Base-by-base conservation (phyloP, 2,797 vertebrate genomes). In the Kryptolebias ocellatus region DNA sequence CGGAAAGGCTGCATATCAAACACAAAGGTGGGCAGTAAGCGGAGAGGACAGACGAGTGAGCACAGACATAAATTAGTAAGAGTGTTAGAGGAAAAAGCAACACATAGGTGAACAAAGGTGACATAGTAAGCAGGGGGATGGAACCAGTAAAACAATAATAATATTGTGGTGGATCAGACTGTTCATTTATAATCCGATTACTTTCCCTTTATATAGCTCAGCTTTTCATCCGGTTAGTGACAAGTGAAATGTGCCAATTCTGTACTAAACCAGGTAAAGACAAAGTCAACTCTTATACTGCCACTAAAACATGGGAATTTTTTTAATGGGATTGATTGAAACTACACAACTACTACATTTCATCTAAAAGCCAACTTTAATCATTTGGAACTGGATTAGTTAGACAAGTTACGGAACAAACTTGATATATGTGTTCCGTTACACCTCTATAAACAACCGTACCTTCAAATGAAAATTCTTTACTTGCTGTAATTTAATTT, bases 1-100 rank as follows among this genome's bases (percentile, higher is more conserved):
- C 71, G 65, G 42, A 52, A 64, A 72, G 56, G 65, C 64, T 69
- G 64, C 64, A 54, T 62, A 74, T 75, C 59, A 72, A 65, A 81
- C 45, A 76, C 44, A 51, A 63, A 62, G 17, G 34, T 49, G 44
- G 31, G 34, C 49, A 72, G 53, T 50, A 49, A 62, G 37, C 52
- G 0, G 58, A 39, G 70, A 10, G 12, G 65, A 54, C 5, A 14
- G 47, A 60, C 44, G 28, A 59, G 59, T n/a, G 53, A 67, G 63
- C 17, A 20, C 28, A 46, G 4, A 67, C 18, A 10, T 18, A 67
- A 59, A 79, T 53, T 2, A 64, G 78, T 12, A 39, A 60, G 56
- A 34, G 29, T 18, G 28, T 55, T 54, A 24, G 4, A 39, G 12
- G 16, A 31, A 53, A 20, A 51, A 64, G 12, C n/a, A 69, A 70